These are phyloP conservation scores for Scrobipalpa costella DNA, from an alignment of 2,888 invertebrate genomes.

Conservation along the genomic window DNA sequence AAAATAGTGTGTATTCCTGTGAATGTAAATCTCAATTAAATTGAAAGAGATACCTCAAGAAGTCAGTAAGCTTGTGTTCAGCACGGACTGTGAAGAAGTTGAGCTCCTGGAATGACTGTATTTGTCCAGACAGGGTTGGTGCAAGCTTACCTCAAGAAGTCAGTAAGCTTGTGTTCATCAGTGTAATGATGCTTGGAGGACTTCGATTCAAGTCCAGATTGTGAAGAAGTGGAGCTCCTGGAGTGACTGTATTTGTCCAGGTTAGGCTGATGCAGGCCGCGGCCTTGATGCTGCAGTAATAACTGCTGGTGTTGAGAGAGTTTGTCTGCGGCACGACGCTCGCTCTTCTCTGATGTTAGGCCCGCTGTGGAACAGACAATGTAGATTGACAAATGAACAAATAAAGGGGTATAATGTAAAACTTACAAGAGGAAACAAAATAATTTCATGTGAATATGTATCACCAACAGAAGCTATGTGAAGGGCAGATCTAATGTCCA, in stretches of 20 bases:
- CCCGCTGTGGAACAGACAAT: conserved; percentile 49
- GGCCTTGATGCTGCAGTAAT: conserved; percentile 85
- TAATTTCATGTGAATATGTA: background rate
- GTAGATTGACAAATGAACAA: background rate
- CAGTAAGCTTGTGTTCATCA: conserved; percentile 86
- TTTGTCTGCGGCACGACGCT: conserved; percentile 72
- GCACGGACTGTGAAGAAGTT: too few species aligned
- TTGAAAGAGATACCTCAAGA: too few species aligned
- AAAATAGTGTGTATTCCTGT: too few species aligned
- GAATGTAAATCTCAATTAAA: too few species aligned
- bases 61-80: too few species aligned
- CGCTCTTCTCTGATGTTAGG: conserved; percentile 65
- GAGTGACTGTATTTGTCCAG: conserved; percentile 83
- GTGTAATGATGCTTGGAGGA: conserved; percentile 70
- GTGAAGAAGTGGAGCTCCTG: conserved; percentile 71
- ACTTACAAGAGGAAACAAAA: background rate
- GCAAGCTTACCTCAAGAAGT: conserved; percentile 83
- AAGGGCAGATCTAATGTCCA: background rate
- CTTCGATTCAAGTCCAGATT: conserved; percentile 61
- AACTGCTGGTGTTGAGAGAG: conserved; percentile 84
- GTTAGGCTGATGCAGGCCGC: conserved; percentile 78
- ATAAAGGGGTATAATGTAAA: too few species aligned
- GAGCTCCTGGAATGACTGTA: too few species aligned
- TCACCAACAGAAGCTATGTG: background rate
- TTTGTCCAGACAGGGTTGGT: too few species aligned